Evolutionary conservation across 2,888 invertebrate species (phyloP).

Genomic region (Cryptophagus acutangulus): DNA sequence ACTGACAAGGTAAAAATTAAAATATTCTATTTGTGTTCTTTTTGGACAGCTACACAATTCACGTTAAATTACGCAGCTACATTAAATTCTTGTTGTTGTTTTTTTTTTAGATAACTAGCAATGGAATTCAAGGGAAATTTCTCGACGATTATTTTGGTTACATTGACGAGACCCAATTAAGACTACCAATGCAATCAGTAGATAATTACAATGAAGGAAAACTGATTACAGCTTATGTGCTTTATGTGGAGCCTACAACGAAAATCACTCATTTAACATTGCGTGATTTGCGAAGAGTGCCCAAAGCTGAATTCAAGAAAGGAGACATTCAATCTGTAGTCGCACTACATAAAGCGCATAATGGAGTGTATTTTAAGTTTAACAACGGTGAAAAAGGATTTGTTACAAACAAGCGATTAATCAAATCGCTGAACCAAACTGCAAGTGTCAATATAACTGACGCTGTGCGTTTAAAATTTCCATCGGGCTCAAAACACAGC

Average conservation of each 20-base stretch:
- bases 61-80: too few relatives aligned
- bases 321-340: constrained; percentile 27
- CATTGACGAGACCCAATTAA: constrained; percentile 52
- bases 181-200: constrained; percentile 33
- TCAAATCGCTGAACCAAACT: constrained; percentile 31
- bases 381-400: constrained; percentile 37
- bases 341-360: constrained; percentile 28
- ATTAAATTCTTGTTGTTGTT: too few relatives aligned
- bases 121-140: constrained; percentile 54
- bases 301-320: constrained; percentile 19
- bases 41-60: constrained; percentile 14
- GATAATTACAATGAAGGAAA: constrained; percentile 47
- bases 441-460: constrained; percentile 41
- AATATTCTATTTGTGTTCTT: constrained; percentile 10
- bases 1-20: constrained; percentile 50
- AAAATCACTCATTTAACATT: constrained; percentile 64
- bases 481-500: constrained; percentile 47
- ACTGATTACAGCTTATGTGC: constrained; percentile 56
- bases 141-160: constrained; percentile 51
- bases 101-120: constrained; percentile 28
- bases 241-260: constrained; percentile 64
- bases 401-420: constrained; percentile 38
- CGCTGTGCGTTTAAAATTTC: constrained; percentile 50
- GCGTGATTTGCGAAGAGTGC: constrained; percentile 21
- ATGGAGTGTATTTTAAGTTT: constrained; percentile 38